phyloP scores from a whole-genome alignment of 2,797 vertebrate species.

The Pseudochirops cupreus region DNA sequence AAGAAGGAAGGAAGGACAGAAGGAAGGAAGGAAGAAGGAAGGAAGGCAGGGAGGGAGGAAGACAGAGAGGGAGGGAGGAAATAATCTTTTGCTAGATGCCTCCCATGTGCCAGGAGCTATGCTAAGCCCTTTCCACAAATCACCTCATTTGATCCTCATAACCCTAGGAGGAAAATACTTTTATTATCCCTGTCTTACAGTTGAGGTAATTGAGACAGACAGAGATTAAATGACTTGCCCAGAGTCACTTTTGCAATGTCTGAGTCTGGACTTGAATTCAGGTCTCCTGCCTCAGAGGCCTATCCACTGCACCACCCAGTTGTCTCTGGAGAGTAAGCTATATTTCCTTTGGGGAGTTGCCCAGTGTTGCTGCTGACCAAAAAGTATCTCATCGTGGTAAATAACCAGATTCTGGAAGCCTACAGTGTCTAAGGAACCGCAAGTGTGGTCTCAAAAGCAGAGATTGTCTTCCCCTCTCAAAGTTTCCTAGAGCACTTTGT shows the following conservation, averaged over 20 bases:
- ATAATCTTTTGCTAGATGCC: background rate
- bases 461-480: background rate
- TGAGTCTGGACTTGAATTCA: background rate
- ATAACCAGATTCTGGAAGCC: background rate
- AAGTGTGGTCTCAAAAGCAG: background rate
- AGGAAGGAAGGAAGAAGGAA: too few species aligned
- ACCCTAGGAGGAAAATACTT: background rate
- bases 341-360: background rate
- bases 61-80: background rate
- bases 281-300: background rate
- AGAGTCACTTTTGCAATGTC: background rate
- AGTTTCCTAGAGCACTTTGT: background rate
- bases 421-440: background rate
- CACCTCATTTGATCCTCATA: background rate
- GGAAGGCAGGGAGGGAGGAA: too few species aligned
- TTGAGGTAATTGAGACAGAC: background rate
- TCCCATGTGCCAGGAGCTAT: background rate
- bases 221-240: background rate
- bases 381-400: background rate
- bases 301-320: background rate
- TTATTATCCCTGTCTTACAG: background rate
- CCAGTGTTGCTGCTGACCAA: background rate
- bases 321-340: background rate
- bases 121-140: background rate
- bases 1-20: too few species aligned